Conservation (phyloP, 2,888 invertebrate genomes). For the Eudemis profundana region DNA sequence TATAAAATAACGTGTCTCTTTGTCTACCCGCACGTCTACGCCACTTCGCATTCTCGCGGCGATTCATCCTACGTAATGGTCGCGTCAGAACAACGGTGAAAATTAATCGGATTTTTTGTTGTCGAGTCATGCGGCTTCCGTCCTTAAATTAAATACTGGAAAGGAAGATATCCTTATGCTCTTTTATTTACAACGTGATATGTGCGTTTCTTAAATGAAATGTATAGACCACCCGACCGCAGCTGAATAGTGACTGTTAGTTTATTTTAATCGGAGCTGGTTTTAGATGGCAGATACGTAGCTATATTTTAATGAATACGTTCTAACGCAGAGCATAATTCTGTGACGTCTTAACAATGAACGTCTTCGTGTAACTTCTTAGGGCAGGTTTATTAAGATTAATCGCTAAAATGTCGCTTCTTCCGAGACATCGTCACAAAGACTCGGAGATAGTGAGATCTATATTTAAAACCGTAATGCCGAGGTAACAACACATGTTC, state of each 20-base stretch:
- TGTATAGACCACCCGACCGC: constrained; percentile 62
- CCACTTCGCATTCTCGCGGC: constrained; percentile 62
- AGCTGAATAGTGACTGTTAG: constrained; percentile 52
- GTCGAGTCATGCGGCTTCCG: constrained; percentile 81
- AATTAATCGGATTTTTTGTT: constrained; percentile 78
- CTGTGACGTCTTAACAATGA: constrained; percentile 30
- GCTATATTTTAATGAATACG: constrained; percentile 28
- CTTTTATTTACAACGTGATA: constrained; percentile 60
- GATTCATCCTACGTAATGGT: constrained; percentile 67
- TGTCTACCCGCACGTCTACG: constrained; percentile 66
- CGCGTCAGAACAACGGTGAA: constrained; percentile 65
- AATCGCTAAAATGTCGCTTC: constrained; percentile 28
- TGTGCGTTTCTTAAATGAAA: constrained; percentile 55
- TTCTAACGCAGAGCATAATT: constrained; percentile 16
- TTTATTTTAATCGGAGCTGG: constrained; percentile 44
- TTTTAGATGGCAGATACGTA: constrained; percentile 43
- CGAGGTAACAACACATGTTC: constrained; percentile 41
- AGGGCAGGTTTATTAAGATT: constrained; percentile 31
- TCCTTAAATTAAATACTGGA: constrained; percentile 75
- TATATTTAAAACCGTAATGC: constrained; percentile 41
- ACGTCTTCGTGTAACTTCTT: constrained; percentile 1
- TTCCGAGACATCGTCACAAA: constrained; percentile 32
- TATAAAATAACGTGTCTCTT: constrained; percentile 54
- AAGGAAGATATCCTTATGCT: constrained; percentile 71
- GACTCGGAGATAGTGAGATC: constrained; percentile 30